A percentile compares a stretch with the other conserved stretches of the same genome.
These are phyloP conservation scores for Ovis canadensis DNA, from an alignment of 2,113 vertebrate species.

Conservation along the genomic window DNA sequence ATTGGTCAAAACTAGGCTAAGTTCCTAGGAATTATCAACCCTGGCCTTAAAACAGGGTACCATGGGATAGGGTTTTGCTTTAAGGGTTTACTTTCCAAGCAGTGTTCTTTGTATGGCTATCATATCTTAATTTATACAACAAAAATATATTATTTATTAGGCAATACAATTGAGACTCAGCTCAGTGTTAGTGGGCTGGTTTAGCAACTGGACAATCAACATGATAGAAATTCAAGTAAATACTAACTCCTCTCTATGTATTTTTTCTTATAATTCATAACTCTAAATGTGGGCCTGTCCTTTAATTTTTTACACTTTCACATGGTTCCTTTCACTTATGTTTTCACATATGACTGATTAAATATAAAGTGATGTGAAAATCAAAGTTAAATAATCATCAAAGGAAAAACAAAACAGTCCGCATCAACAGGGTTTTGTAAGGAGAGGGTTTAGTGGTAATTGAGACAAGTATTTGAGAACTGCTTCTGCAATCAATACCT, in stretches of 20 bases:
- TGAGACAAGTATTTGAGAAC: slow-evolving; percentile 19
- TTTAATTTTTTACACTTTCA: background rate
- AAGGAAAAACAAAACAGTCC: background rate
- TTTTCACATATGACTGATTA: background rate
- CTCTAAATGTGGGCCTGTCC: background rate
- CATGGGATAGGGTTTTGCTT: background rate
- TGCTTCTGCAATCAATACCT: background rate
- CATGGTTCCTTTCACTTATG: background rate
- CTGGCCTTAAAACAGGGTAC: background rate
- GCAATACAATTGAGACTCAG: background rate
- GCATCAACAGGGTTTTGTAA: background rate
- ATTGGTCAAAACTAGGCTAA: background rate
- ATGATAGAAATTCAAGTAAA: slow-evolving; percentile 23
- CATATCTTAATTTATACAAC: background rate
- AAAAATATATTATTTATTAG: background rate
- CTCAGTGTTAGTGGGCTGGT: background rate
- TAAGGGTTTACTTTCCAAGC: background rate
- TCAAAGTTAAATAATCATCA: slow-evolving; percentile 29
- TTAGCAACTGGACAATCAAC: background rate
- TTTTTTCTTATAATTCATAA: background rate
- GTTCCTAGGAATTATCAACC: background rate
- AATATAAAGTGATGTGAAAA: slow-evolving; percentile 17
- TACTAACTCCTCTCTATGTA: background rate
- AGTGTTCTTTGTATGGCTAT: background rate
- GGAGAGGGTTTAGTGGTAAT: background rate